Base-by-base conservation (phyloP, 1,140 invertebrate species). In the Eciton burchellii region DNA sequence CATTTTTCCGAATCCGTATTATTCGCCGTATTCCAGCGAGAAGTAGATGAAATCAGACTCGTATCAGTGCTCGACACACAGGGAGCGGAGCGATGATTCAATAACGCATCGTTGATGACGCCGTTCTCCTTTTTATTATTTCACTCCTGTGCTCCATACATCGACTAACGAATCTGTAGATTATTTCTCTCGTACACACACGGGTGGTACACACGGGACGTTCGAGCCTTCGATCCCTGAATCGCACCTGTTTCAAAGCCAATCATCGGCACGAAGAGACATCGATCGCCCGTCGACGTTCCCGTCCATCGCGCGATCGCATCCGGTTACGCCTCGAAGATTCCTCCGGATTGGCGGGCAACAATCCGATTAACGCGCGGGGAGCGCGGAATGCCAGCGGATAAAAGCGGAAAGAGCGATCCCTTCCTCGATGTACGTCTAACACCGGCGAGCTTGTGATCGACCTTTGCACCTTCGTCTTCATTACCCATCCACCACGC, bases 391-490 rank as follows among this genome's bases (percentile, higher is more conserved):
- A n/a, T 54, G 63, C 70, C 49, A 57, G 60, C 41, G 43, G 63
- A 74, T 79, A 63, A 19, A 52, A 54, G 54, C 12, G 73, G 54
- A 81, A 81, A 59, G 63, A 82, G 74, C 82, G 63, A 74, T 87
- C 52, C 59, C 82, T 84, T 63, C 49, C 45, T 76, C 60, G 85
- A 88, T 84, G 76, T 72, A 54, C 65, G 57, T 76, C 83, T 87
- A 84, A 84, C 82, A 84, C 73, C 59, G 62, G 47, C 71, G 86
- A 87, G 57, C 63, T 63, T 52, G 24, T 63, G 82, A 76, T 82
- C 59, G 76, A 88, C 86, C 85, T 88, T 88, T 88, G 85, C 86
- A 84, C 86, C 85, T 88, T 86, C 85, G 71, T 87, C 82, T 88
- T 88, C 85, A 87, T 88, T 88, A 88, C 65, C 82, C 71, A 49